Conservation (phyloP, 2,797 vertebrate genomes). For the Coracias cyanogaster region DNA sequence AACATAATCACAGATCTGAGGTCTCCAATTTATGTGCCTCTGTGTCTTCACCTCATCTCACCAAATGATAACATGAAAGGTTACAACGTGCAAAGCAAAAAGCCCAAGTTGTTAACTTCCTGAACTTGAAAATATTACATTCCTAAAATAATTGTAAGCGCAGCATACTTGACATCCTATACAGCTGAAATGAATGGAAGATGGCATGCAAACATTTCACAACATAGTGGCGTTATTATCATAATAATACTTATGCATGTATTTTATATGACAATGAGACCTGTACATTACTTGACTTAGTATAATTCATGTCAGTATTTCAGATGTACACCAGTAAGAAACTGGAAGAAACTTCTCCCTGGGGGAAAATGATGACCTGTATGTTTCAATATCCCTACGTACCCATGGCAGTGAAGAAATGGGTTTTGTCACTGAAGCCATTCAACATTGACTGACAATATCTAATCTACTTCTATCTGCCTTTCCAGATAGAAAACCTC, state of each 20-base stretch:
- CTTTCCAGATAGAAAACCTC: not conserved
- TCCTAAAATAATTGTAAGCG: constrained; percentile 36
- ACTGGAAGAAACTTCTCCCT: constrained; percentile 37
- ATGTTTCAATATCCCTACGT: not conserved
- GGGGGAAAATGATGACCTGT: not conserved
- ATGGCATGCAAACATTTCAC: constrained; percentile 62
- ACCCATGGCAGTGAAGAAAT: not conserved
- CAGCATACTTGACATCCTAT: constrained; percentile 70
- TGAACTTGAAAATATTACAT: constrained; percentile 66
- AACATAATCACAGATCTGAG: constrained; percentile 53
- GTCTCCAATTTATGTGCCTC: constrained; percentile 41
- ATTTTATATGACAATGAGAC: constrained; percentile 37
- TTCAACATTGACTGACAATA: not conserved
- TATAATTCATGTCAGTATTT: constrained; percentile 55
- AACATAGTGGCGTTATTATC: not conserved
- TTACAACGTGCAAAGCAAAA: constrained; percentile 62
- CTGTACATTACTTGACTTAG: constrained; percentile 58
- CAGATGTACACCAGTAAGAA: constrained; percentile 24
- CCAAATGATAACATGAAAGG: constrained; percentile 67
- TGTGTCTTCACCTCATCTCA: constrained; percentile 61
- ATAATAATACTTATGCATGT: not conserved
- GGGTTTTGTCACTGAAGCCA: not conserved
- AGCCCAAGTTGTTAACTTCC: constrained; percentile 64
- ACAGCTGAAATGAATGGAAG: constrained; percentile 51
- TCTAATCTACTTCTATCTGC: not conserved